These are phyloP conservation scores for Champsocephalus gunnari DNA, from an alignment of 2,797 vertebrate genomes.

Conservation along the genomic window DNA sequence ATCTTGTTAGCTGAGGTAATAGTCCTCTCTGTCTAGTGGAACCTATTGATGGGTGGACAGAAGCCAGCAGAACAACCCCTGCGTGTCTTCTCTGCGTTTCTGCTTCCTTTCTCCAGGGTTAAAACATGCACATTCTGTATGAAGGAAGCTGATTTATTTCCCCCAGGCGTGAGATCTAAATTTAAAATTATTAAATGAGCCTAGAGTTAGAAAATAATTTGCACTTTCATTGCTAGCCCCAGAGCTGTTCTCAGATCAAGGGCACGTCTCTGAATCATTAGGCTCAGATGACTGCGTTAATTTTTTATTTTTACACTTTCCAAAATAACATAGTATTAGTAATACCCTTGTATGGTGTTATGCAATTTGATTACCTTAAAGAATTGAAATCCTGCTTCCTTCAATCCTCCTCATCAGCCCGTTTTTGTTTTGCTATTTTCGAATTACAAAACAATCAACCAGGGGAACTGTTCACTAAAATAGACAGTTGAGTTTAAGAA, in stretches of 20 bases:
- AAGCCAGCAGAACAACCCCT: conserved; percentile 31
- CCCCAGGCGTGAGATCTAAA: conserved; percentile 79
- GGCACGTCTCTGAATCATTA: conserved; percentile 76
- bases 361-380: conserved; percentile 21
- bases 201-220: conserved; percentile 76
- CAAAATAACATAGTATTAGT: conserved; percentile 39
- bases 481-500: conserved; percentile 1
- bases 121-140: conserved; percentile 74
- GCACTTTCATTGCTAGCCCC: conserved; percentile 74
- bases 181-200: conserved; percentile 80
- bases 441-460: conserved; percentile 24
- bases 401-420: conserved; percentile 16
- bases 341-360: conserved; percentile 30
- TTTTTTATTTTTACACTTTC: conserved; percentile 22
- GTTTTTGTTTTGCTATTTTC: conserved; percentile 4
- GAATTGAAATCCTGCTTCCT: conserved; percentile 25
- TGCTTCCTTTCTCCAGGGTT: conserved; percentile 59
- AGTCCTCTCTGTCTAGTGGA: conserved; percentile 57
- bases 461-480: conserved; percentile 17
- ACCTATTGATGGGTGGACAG: conserved; percentile 41
- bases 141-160: conserved; percentile 70
- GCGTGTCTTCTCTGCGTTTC: conserved; percentile 24
- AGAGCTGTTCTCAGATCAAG: conserved; percentile 79
- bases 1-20: conserved; percentile 73
- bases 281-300: conserved; percentile 65